Conservation (phyloP, 2,113 vertebrate genomes). For the Phylloscopus trochiloides region DNA sequence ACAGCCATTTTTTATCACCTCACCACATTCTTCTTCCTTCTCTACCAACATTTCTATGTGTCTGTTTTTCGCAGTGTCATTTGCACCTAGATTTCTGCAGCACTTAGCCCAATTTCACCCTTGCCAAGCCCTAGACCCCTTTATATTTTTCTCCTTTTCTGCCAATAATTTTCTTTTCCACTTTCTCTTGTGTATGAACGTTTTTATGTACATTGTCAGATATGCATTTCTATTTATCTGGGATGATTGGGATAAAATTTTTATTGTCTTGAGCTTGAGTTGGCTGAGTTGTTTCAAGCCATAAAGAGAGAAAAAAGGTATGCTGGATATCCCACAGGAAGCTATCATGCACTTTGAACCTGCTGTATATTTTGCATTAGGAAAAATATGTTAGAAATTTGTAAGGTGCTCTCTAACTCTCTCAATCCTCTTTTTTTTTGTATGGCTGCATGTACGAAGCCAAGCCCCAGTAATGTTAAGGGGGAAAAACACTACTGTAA, state of each 20-base stretch:
- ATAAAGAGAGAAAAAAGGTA: background rate
- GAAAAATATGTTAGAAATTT: conserved; percentile 51
- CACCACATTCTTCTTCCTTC: background rate
- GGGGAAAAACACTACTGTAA: background rate
- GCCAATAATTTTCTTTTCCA: background rate
- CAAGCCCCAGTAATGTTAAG: background rate
- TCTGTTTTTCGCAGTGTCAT: background rate
- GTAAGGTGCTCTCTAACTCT: background rate
- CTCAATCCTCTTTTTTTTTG: conserved; percentile 45
- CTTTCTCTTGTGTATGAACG: background rate
- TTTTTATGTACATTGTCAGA: background rate
- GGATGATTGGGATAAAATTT: background rate
- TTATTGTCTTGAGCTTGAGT: background rate
- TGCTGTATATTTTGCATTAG: conserved; percentile 24
- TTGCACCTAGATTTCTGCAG: background rate
- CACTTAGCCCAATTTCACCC: background rate
- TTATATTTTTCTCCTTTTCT: conserved; percentile 1
- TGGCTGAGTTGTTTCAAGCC: background rate
- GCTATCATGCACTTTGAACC: background rate
- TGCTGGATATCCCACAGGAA: conserved; percentile 18
- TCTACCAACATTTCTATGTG: background rate
- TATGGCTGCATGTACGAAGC: background rate
- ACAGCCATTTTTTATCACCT: background rate
- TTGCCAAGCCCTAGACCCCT: background rate
- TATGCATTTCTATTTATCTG: background rate